Evolutionary conservation across 2,113 vertebrate genomes (phyloP), one percentile per base, ranked within the genome.

Genomic region (Catharus bicknelli): DNA sequence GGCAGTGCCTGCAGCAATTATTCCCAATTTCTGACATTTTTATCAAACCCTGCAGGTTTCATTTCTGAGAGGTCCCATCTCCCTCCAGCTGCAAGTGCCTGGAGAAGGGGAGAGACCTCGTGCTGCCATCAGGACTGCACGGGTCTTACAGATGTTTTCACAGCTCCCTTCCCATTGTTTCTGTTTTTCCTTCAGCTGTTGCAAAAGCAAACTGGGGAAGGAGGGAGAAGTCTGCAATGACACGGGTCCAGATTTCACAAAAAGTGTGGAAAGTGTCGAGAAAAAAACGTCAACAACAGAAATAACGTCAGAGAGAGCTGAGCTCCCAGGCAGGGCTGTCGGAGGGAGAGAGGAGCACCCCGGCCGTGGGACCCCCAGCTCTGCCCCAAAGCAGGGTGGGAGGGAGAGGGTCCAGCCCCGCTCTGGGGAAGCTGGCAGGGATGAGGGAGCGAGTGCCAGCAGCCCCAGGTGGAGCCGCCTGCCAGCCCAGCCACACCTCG

Each of bases 331-430:
- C 42, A 17, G 34, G 38, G 75, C 42, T 20, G 45, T 42, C 57
- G 0, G 0, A 62, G 79, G 62, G 17, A n/a, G 12, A 54, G 27
- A 62, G 47, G 11, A 79, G 20, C 42, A 47, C 13, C 82, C 73
- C 0, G 1, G 18, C 0, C n/a, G n/a, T 0, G 6, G 36, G 9
- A 42, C 30, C 15, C 34, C 40, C 14, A 3, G 8, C 47, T 43
- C 45, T 64, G 45, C 34, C 43, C 34, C 14, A 5, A 4, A 32
- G 58, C 17, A 1, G 53, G 63, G 57, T 13, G 42, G 40, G 32
- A 32, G 51, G 40, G 29, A 3, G 16, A 8, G n/a, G 42, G 8
- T 40, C 17, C 7, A 5, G 40, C 53, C 58, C 47, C 0, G 0
- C 23, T n/a, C 5, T 32, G 72, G 78, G 4, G 5, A 20, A 12